These are phyloP conservation scores for Synergus laeviventris DNA, from an alignment of 2,888 invertebrate species.

Conservation along the genomic window DNA sequence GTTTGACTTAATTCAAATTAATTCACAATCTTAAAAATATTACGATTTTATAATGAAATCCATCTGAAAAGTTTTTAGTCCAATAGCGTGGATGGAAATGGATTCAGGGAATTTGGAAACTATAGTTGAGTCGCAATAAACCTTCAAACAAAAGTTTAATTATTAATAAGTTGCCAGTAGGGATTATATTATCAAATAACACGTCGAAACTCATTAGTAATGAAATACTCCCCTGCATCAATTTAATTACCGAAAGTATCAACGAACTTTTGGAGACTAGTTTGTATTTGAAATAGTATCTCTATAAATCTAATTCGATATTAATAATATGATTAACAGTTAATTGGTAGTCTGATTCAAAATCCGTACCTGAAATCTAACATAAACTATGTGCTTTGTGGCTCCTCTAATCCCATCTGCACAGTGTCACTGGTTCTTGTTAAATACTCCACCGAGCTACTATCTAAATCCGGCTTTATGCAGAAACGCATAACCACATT, in stretches of 20 bases:
- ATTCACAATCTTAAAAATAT: too few relatives aligned
- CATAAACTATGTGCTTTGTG: not conserved
- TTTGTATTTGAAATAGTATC: not conserved
- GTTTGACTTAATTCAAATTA: not conserved
- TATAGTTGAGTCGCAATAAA: not conserved
- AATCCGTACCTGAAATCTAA: not conserved
- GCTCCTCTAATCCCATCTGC: not conserved
- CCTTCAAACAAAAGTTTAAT: not conserved
- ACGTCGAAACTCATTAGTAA: not conserved
- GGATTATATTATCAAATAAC: not conserved
- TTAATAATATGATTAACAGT: not conserved
- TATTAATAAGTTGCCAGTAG: not conserved
- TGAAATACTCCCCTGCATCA: not conserved
- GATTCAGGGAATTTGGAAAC: not conserved
- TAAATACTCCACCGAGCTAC: not conserved
- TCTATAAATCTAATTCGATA: not conserved
- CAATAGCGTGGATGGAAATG: not conserved
- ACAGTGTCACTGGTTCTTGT: not conserved
- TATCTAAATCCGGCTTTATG: not conserved
- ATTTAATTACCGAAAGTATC: not conserved
- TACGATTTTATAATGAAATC: too few relatives aligned
- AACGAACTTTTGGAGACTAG: not conserved
- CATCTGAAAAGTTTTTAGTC: too few relatives aligned
- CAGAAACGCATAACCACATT: not conserved
- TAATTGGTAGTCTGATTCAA: not conserved